Evolutionary conservation across 2,888 invertebrate species (phyloP), one percentile per base, ranked within the genome.

Genomic region (Carabus problematicus): DNA sequence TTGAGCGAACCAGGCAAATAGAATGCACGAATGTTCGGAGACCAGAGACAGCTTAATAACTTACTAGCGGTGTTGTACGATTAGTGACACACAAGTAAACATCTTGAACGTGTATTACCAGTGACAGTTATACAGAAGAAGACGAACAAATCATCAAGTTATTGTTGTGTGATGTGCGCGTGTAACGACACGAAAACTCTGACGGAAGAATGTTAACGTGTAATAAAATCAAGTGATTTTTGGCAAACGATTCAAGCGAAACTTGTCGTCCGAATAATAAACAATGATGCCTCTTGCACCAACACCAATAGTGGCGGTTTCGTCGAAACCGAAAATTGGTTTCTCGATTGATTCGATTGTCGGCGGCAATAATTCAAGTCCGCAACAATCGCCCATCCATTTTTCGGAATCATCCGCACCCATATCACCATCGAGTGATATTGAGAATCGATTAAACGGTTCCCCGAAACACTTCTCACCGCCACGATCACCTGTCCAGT

Each of bases 261-360:
- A 52, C 12, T 9, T 16, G 11, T 9, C n/a, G 12, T 9, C 16
- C 67, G 64, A 64, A 70, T 18, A 76, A 70, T 68, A 76, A 79
- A 90, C 86, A 86, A 95, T 94, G 94, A 94, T 95, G 94, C 94
- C 94, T 86, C 89, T 94, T 88, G 94, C 94, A 89, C 93, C 94
- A 86, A 93, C 94, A 82, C 93, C 94, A 85, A 91, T 94, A 84
- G 91, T 92, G 84, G 91, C 94, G 85, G 91, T 94, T 87, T 92
- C 94, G 81, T 91, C 92, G 76, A 94, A 94, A 85, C 95, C 95
- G 75, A 95, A 95, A 85, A 92, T 96, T 82, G 95, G 95, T 78
- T 96, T 96, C 81, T 94, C 94, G 79, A 96, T 96, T 83, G 96
- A 96, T 85, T 94, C 94, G 79, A 94, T 95, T 79, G 95, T 95